Evolutionary conservation across 2,797 vertebrate species (phyloP), one percentile per base, ranked within the genome.

Genomic region (Schizopygopsis malacanthus): DNA sequence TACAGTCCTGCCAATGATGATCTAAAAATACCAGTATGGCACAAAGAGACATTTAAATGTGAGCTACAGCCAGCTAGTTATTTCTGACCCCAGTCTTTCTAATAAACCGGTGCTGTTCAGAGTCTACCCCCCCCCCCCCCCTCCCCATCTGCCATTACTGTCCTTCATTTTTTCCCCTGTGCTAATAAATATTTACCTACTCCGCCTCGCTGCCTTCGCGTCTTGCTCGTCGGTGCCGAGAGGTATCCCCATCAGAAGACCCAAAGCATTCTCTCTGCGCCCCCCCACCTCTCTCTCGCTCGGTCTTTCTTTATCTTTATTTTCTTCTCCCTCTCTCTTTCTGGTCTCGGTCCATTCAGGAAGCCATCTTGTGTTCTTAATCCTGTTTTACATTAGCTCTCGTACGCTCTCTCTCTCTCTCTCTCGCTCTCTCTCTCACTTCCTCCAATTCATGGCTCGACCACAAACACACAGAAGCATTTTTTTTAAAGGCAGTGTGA

Each of bases 331-430:
- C 73, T 80, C 72, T 79, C 82, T 88, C 87, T 85, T 67, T 90
- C 67, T 85, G 77, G 72, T 86, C 90, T 91, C 93, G 92, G 94
- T 92, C 94, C 95, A 95, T 96, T 96, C 95, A 96, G 95, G 95
- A 96, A 96, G 95, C 95, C 95, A 96, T 96, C 95, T 96, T 96
- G 95, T 95, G 95, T 95, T 95, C 87, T 96, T 95, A 94, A 94
- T 95, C 94, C 93, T 93, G 92, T 94, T 94, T 96, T 94, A 95
- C 94, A 95, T 94, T 93, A 94, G 93, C 93, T 93, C 90, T 93
- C 94, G 94, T 91, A 89, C 93, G 91, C 92, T 87, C 88, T 89
- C 86, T 85, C 87, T 88, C 87, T 88, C 87, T 79, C 61, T 89
- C 61, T 25, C 10, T n/a, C 22, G 67, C 83, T 33, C 90, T 90